A percentile compares a stretch with the other conserved stretches of the same genome.
phyloP scores from a whole-genome alignment of 2,888 invertebrate species.

The Flabesymbios commensalis region DNA sequence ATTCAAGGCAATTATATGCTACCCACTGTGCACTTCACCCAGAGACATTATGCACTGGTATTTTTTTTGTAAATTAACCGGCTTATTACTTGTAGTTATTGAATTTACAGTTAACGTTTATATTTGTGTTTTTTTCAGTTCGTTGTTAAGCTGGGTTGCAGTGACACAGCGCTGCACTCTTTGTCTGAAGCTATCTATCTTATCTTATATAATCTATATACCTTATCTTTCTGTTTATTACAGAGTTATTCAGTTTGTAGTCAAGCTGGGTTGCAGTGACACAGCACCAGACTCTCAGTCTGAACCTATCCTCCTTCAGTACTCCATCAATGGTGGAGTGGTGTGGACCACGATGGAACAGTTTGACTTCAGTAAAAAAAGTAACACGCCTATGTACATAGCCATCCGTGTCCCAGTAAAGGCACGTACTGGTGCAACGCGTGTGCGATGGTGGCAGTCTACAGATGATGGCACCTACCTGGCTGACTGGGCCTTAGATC shows the following conservation, averaged over 20 bases:
- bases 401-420: slow-evolving; percentile 52
- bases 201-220: too few relatives aligned
- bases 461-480: slow-evolving; percentile 44
- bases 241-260: slow-evolving; percentile 61
- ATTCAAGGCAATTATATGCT: too few relatives aligned
- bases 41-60: background rate
- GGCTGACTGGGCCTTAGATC: slow-evolving; percentile 62
- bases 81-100: too few relatives aligned
- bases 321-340: slow-evolving; percentile 59
- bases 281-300: slow-evolving; percentile 39
- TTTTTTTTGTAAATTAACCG: slow-evolving; percentile 7
- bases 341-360: slow-evolving; percentile 60
- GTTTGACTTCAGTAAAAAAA: slow-evolving; percentile 50
- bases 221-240: too few relatives aligned
- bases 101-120: too few relatives aligned
- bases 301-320: slow-evolving; percentile 60
- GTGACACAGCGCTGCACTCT: slow-evolving; percentile 34
- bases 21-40: too few relatives aligned
- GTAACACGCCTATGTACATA: slow-evolving; percentile 48
- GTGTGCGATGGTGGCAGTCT: slow-evolving; percentile 58
- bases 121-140: slow-evolving; percentile 60
- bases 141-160: slow-evolving; percentile 57
- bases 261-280: slow-evolving; percentile 52
- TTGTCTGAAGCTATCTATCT: slow-evolving; percentile 54
- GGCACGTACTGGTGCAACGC: slow-evolving; percentile 50